Conservation (phyloP, 1,140 invertebrate species). For the Dryas iulia region DNA sequence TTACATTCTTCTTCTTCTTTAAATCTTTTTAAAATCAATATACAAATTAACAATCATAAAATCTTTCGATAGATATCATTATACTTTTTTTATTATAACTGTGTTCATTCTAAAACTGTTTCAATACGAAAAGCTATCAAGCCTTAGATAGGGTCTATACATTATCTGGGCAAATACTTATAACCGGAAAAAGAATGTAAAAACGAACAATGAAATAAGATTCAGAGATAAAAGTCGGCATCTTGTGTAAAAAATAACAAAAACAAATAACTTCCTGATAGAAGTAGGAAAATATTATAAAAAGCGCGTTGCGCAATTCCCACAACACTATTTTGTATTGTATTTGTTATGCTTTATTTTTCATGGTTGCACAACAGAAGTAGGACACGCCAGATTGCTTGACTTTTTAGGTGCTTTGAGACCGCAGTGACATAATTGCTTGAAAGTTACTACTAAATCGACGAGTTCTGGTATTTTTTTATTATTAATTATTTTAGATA, state of each 20-base stretch:
- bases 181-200: conserved; percentile 12
- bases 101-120: neutral
- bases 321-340: conserved; percentile 5
- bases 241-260: conserved; percentile 5
- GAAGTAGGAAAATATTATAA: conserved; percentile 23
- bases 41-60: too few relatives aligned
- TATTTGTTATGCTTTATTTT: conserved; percentile 20
- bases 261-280: conserved; percentile 24
- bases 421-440: conserved; percentile 16
- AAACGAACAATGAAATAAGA: conserved; percentile 23
- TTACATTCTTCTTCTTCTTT: too few relatives aligned
- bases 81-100: neutral
- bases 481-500: too few relatives aligned
- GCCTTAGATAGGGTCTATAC: neutral
- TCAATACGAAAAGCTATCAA: neutral
- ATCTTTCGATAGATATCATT: too few relatives aligned
- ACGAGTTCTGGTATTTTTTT: neutral
- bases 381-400: conserved; percentile 5
- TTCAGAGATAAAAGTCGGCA: conserved; percentile 17
- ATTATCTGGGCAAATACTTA: neutral
- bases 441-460: conserved; percentile 1
- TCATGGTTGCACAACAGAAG: conserved; percentile 19
- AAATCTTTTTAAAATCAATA: too few relatives aligned
- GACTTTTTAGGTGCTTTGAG: neutral
- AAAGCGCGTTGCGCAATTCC: conserved; percentile 7